Evolutionary conservation across 2,797 vertebrate species (phyloP).

Genomic region (Mallotus villosus): DNA sequence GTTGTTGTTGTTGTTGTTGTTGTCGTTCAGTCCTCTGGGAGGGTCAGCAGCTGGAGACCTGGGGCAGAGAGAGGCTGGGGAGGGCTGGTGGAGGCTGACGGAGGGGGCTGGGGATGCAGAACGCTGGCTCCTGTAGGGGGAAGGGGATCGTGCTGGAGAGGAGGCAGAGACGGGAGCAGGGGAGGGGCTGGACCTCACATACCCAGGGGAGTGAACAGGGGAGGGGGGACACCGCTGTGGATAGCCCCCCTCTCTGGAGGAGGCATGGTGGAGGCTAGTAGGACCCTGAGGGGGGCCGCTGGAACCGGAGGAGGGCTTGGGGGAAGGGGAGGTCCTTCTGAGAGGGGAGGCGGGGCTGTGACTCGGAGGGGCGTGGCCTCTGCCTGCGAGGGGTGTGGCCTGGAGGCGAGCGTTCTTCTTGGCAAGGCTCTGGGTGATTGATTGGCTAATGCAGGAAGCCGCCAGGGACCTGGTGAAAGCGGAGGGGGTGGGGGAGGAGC

Average conservation of each 20-base stretch:
- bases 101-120: slow-evolving; percentile 33
- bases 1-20: slow-evolving; percentile 51
- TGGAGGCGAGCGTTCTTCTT: slow-evolving; percentile 57
- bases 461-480: slow-evolving; percentile 79
- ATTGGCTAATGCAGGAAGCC: slow-evolving; percentile 84
- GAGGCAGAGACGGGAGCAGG: slow-evolving; percentile 4
- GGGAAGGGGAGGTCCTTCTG: slow-evolving; percentile 60
- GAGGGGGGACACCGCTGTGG: slow-evolving; percentile 37
- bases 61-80: slow-evolving; percentile 37
- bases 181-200: slow-evolving; percentile 28
- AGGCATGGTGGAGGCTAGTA: slow-evolving; percentile 21
- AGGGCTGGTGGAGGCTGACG: slow-evolving; percentile 29
- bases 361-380: slow-evolving; percentile 13
- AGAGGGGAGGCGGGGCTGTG: slow-evolving; percentile 39
- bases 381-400: slow-evolving; percentile 15
- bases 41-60: slow-evolving; percentile 24
- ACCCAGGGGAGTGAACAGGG: slow-evolving; percentile 39
- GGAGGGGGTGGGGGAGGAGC: slow-evolving; percentile 51
- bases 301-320: slow-evolving; percentile 34
- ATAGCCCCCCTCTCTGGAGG: slow-evolving; percentile 38
- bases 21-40: slow-evolving; percentile 47
- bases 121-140: slow-evolving; percentile 31
- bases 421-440: slow-evolving; percentile 81
- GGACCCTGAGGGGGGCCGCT: slow-evolving; percentile 17
- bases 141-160: slow-evolving; percentile 29